These are phyloP conservation scores for Marasmarcha lunaedactyla DNA, from an alignment of 2,888 invertebrate genomes.

Conservation along the genomic window DNA sequence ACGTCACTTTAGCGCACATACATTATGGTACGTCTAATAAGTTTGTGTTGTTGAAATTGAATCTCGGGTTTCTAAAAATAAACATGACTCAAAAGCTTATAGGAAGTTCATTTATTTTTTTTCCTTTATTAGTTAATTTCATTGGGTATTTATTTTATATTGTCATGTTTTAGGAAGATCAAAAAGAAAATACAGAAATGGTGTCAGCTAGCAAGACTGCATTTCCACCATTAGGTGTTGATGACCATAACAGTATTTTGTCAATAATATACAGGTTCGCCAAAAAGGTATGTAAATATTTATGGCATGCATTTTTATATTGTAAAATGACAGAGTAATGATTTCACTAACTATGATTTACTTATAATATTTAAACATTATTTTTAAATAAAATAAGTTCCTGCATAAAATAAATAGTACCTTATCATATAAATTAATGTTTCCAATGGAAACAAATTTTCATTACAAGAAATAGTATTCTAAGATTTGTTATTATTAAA, in stretches of 20 bases:
- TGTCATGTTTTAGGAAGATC: not conserved
- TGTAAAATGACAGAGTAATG: too few species aligned
- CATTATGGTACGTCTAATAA: constrained; percentile 39
- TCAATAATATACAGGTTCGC: constrained; percentile 72
- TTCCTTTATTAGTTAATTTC: not conserved
- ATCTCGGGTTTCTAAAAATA: constrained; percentile 52
- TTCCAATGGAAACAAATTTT: too few species aligned
- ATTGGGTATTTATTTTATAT: too few species aligned
- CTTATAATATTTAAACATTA: too few species aligned
- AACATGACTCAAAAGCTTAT: constrained; percentile 27
- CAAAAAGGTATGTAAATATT: constrained; percentile 65
- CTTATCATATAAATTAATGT: too few species aligned
- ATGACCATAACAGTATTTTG: constrained; percentile 63
- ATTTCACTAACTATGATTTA: too few species aligned
- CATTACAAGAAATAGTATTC: too few species aligned
- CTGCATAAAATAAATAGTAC: too few species aligned
- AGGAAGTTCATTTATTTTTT: not conserved
- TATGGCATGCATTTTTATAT: too few species aligned
- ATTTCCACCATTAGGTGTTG: constrained; percentile 43
- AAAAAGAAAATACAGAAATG: constrained; percentile 34
- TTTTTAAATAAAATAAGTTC: too few species aligned
- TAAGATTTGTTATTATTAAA: too few species aligned
- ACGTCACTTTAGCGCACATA: constrained; percentile 21
- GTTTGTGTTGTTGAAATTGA: constrained; percentile 5
- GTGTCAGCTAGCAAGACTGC: constrained; percentile 48